Base-by-base conservation (phyloP, 2,888 invertebrate species). In the Spisula solida region DNA sequence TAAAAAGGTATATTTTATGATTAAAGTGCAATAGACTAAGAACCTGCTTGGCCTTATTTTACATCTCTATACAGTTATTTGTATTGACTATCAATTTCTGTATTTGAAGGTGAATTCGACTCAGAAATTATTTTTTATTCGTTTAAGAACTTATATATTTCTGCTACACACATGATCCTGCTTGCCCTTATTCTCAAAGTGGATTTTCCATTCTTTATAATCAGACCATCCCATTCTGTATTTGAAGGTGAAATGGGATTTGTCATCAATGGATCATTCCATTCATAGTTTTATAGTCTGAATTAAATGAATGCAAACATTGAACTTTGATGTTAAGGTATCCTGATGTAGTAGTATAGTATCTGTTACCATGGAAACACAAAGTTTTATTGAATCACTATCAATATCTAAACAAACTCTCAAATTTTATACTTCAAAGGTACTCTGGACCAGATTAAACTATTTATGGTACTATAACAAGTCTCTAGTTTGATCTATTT, bases 321-420 rank as follows among this genome's bases (percentile, higher is more conserved):
- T n/a, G 41, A 8, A 66, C 60, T 66, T 66, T 66, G 25, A 66
- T 25, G 60, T 66, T 41, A 41, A 41, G 41, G 41, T 41, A 41
- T 41, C 8, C 41, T 41, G 41, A 41, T 41, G 8, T 5, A 41
- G 41, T 5, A 41, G 10, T 66, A 4, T n/a, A 25, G n/a, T 25
- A 25, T 66, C 60, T 25, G 60, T 66, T 66, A 25, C 25, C 60
- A 66, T 66, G 60, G 60, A 25, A 66, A 66, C 25, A 66, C 25
- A 2, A 66, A 66, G 60, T 66, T 66, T 66, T 66, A 66, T 66
- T 66, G 60, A 12, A 25, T 66, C 25, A 25, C 60, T 66, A 66
- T 66, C 60, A 25, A 66, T 66, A n/a, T 25, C n/a, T 66, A 66
- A 66, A 66, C 60, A 66, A 66, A 66, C 12, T 51, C 51, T 51